A percentile compares a stretch with the other conserved stretches of the same genome.
Evolutionary conservation across 2,113 vertebrate genomes (phyloP).

Genomic region (Oryzias melastigma): DNA sequence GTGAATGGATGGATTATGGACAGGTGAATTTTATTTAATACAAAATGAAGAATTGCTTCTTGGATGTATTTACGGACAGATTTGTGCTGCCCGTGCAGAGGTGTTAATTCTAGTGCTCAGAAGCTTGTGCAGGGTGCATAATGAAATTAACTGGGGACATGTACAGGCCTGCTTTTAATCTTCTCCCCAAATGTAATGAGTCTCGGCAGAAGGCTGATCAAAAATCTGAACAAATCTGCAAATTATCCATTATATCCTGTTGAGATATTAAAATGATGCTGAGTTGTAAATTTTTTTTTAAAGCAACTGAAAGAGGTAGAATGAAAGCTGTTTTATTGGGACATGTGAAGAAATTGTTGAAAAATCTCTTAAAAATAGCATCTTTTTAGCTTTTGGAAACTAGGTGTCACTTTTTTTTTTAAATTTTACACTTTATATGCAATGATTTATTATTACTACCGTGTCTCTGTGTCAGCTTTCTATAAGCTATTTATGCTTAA

Average conservation of each 20-base stretch:
- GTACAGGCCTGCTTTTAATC: constrained; percentile 68
- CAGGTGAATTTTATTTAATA: constrained; percentile 7
- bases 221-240: constrained; percentile 65
- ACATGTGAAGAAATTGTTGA: constrained; percentile 18
- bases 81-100: constrained; percentile 30
- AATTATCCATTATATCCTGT: constrained; percentile 73
- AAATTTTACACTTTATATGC: not conserved
- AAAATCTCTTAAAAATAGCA: constrained; percentile 7
- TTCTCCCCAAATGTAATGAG: constrained; percentile 61
- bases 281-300: constrained; percentile 73
- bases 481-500: too few relatives aligned
- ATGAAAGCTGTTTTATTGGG: constrained; percentile 21
- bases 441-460: not conserved
- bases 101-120: constrained; percentile 69
- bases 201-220: constrained; percentile 55
- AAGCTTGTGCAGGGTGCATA: constrained; percentile 41
- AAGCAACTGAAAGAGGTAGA: constrained; percentile 34
- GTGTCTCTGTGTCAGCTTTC: too few relatives aligned
- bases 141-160: constrained; percentile 62
- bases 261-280: constrained; percentile 69
- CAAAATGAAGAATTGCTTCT: constrained; percentile 25
- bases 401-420: constrained; percentile 9
- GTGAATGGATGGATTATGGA: constrained; percentile 13
- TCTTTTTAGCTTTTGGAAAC: constrained; percentile 20
- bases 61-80: constrained; percentile 23